Evolutionary conservation across 23 tunicate genomes (phyloP).

Genomic region (Diplosoma virens): DNA sequence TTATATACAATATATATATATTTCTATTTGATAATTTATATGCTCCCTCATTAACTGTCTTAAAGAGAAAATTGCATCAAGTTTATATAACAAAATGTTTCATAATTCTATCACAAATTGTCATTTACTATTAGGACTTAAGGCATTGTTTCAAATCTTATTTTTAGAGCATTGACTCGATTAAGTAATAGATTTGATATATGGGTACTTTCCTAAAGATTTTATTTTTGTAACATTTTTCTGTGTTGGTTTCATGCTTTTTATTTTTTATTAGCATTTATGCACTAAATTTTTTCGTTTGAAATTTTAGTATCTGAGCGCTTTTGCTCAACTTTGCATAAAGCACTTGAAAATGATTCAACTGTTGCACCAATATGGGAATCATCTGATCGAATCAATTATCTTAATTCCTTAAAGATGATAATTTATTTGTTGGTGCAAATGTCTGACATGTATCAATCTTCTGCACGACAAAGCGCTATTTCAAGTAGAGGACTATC

Average conservation of each 20-base stretch:
- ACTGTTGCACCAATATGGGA: background rate
- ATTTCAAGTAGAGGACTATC: background rate
- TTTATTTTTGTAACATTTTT: background rate
- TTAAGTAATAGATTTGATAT: no score
- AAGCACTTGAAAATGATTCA: background rate
- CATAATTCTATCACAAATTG: no score
- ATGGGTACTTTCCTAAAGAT: background rate
- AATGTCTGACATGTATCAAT: slow-evolving; percentile 48
- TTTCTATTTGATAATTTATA: no score
- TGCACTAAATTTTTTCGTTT: no score
- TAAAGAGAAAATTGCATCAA: no score
- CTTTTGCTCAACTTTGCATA: slow-evolving; percentile 35
- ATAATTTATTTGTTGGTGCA: slow-evolving; percentile 57
- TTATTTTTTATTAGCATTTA: no score
- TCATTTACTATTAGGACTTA: no score
- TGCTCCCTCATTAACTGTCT: no score
- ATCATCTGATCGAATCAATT: background rate
- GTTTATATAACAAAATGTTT: no score
- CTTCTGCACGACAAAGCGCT: slow-evolving; percentile 24
- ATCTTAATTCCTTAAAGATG: slow-evolving; percentile 63
- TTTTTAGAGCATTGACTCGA: no score
- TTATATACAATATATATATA: no score
- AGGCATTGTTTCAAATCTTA: background rate
- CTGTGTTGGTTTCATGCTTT: no score
- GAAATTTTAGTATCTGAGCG: slow-evolving; percentile 48